Evolutionary conservation across 2,888 invertebrate species (phyloP).

Genomic region (Protodeltote pygarga): DNA sequence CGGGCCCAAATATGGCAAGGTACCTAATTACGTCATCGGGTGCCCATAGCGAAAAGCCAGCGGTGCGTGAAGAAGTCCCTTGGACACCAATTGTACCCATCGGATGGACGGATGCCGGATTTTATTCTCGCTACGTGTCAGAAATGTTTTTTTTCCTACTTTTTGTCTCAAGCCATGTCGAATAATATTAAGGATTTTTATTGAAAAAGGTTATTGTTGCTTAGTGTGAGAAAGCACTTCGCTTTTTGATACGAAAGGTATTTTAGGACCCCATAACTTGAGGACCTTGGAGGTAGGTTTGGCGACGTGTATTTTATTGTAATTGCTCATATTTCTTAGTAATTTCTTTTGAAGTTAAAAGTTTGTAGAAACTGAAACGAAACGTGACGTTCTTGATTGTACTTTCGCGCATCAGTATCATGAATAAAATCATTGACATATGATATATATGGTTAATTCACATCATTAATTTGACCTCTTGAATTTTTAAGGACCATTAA

Average conservation of each 20-base stretch:
- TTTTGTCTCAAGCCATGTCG: constrained; percentile 41
- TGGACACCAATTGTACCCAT: constrained; percentile 53
- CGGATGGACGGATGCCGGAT: constrained; percentile 48
- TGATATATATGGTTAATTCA: too few species aligned
- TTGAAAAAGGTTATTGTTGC: constrained; percentile 52
- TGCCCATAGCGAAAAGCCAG: constrained; percentile 47
- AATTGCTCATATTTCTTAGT: constrained; percentile 15
- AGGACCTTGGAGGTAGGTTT: background rate
- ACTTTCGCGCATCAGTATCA: too few species aligned
- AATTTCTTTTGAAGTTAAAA: background rate
- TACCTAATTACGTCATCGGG: constrained; percentile 55
- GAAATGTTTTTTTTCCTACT: constrained; percentile 43
- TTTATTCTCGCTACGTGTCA: constrained; percentile 58
- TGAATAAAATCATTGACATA: too few species aligned
- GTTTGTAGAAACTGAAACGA: too few species aligned
- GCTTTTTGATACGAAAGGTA: constrained; percentile 36
- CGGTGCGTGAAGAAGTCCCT: constrained; percentile 51
- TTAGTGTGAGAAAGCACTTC: constrained; percentile 31
- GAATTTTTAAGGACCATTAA: too few species aligned
- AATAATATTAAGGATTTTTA: constrained; percentile 52
- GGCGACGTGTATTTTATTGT: constrained; percentile 26
- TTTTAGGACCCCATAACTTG: constrained; percentile 36
- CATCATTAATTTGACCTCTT: too few species aligned
- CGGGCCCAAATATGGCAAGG: constrained; percentile 45
- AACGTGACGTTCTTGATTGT: too few species aligned